Evolutionary conservation across 2,797 vertebrate species (phyloP).

Genomic region (Synaphobranchus kaupii): DNA sequence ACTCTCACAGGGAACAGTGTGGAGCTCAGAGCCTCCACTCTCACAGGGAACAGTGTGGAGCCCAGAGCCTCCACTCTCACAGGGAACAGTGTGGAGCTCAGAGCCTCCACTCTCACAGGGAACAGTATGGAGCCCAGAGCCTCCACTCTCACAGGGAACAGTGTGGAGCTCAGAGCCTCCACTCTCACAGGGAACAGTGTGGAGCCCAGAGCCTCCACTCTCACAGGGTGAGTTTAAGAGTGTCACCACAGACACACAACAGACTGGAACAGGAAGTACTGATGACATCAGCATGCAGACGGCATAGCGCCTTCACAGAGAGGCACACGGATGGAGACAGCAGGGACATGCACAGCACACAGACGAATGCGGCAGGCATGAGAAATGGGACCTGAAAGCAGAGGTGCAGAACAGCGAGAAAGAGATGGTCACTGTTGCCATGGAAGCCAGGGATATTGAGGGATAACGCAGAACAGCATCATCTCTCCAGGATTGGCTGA

Average conservation of each 20-base stretch:
- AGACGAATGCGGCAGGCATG: neutral
- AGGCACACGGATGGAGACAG: neutral
- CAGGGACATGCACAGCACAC: neutral
- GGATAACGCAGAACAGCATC: neutral
- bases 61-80: neutral
- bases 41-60: neutral
- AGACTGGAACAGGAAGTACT: neutral
- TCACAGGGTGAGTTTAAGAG: neutral
- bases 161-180: neutral
- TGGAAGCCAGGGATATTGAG: constrained; percentile 56
- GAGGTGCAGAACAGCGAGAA: constrained; percentile 54
- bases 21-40: too few species aligned
- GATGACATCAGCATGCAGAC: constrained; percentile 12
- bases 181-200: neutral
- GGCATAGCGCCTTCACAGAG: neutral
- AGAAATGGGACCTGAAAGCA: constrained; percentile 48
- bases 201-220: too few species aligned
- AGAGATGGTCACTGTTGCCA: constrained; percentile 55
- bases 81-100: neutral
- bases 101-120: too few species aligned
- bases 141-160: too few species aligned
- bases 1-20: too few species aligned
- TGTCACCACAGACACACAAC: constrained; percentile 17
- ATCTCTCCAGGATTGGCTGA: neutral
- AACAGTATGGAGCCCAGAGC: too few species aligned